Evolutionary conservation across 2,888 invertebrate species (phyloP).

Genomic region (Caprella mutica): DNA sequence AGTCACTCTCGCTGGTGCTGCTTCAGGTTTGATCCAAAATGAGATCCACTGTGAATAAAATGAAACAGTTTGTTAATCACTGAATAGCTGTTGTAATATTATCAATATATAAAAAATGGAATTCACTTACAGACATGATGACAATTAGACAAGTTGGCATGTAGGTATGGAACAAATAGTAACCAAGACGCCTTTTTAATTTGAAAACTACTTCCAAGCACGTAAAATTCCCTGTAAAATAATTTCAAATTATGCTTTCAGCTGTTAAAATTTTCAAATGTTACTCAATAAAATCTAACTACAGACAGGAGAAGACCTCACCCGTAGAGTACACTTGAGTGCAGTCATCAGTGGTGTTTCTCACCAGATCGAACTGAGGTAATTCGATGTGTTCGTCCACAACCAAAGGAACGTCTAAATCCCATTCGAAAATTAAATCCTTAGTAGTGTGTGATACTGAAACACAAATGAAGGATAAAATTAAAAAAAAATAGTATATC

Average conservation of each 20-base stretch:
- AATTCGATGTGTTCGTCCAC: conserved; percentile 81
- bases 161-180: conserved; percentile 50
- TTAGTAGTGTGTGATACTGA: conserved; percentile 43
- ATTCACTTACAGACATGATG: conserved; percentile 51
- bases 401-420: conserved; percentile 52
- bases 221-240: conserved; percentile 56
- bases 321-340: conserved; percentile 85
- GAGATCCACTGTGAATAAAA: conserved; percentile 64
- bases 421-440: conserved; percentile 42
- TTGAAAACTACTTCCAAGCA: conserved; percentile 82
- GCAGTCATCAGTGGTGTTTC: conserved; percentile 79
- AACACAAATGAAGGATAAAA: no score
- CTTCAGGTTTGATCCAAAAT: conserved; percentile 91
- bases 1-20: conserved; percentile 83
- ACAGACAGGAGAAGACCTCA: no score
- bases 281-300: neutral
- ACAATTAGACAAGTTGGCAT: conserved; percentile 87
- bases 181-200: conserved; percentile 67
- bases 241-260: neutral
- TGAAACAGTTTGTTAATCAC: no score
- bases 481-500: no score
- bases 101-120: no score
- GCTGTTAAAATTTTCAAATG: neutral
- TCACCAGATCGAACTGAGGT: conserved; percentile 73
- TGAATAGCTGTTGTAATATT: no score